These are phyloP conservation scores for Danio aesculapii DNA, from an alignment of 2,797 vertebrate genomes.

Conservation along the genomic window DNA sequence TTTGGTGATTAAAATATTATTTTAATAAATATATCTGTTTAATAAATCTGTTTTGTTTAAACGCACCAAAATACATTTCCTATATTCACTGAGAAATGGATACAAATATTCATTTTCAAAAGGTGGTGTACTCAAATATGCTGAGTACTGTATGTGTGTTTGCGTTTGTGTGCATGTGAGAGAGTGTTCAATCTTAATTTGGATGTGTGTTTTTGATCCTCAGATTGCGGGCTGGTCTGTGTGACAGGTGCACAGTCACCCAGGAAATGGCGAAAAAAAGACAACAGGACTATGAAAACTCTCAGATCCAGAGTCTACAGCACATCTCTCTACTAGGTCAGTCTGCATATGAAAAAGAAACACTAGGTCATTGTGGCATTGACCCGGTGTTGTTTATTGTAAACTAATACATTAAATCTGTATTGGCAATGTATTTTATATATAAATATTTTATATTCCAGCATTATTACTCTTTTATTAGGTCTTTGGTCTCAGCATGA, in stretches of 20 bases:
- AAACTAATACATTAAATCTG: too few species aligned
- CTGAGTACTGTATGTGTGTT: neutral
- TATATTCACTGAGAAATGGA: too few species aligned
- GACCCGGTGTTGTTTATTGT: neutral
- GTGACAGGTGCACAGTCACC: constrained; percentile 95
- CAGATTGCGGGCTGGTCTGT: constrained; percentile 93
- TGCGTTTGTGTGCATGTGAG: constrained; percentile 27
- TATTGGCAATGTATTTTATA: too few species aligned
- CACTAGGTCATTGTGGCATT: neutral
- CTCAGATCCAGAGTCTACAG: constrained; percentile 89
- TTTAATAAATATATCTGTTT: too few species aligned
- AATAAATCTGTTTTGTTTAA: too few species aligned
- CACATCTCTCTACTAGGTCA: constrained; percentile 90
- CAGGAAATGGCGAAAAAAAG: constrained; percentile 92
- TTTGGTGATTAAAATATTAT: too few species aligned
- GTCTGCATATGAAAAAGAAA: constrained; percentile 3
- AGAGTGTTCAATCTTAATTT: constrained; percentile 3
- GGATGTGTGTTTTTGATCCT: constrained; percentile 37
- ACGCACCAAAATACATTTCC: too few species aligned
- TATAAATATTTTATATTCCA: too few species aligned
- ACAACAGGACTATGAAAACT: constrained; percentile 89
- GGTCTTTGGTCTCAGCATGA: too few species aligned
- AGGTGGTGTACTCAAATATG: too few species aligned
- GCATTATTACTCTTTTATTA: too few species aligned
- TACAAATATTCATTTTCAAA: too few species aligned